Conservation (phyloP, 2,888 invertebrate species). For the Leptopterna dolabrata region DNA sequence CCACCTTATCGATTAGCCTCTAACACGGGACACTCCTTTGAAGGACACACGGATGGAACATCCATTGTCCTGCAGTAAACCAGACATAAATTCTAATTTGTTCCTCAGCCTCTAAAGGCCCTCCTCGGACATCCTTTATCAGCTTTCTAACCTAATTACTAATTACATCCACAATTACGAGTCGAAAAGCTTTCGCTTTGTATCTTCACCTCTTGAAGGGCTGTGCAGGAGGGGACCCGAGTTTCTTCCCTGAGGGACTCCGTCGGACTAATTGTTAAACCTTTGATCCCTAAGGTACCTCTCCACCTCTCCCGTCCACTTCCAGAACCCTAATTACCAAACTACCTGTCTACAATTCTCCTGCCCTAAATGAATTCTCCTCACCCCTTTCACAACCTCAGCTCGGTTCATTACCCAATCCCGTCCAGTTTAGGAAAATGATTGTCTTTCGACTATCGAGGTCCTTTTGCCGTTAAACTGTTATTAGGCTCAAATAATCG, state of each 20-base stretch:
- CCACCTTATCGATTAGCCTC: conserved; percentile 49
- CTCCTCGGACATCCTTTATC: conserved; percentile 56
- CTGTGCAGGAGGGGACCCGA: not conserved
- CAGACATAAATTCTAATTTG: conserved; percentile 55
- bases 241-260: conserved; percentile 41
- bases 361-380: conserved; percentile 46
- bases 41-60: conserved; percentile 46
- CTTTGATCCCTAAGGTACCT: conserved; percentile 47
- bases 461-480: not conserved
- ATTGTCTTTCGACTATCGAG: conserved; percentile 33
- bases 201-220: conserved; percentile 11
- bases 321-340: conserved; percentile 40
- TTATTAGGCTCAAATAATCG: not conserved
- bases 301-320: not conserved
- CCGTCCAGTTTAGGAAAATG: conserved; percentile 18
- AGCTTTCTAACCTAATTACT: conserved; percentile 53
- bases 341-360: conserved; percentile 54
- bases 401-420: conserved; percentile 46
- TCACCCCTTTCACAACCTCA: conserved; percentile 43
- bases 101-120: not conserved
- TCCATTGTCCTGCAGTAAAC: conserved; percentile 49
- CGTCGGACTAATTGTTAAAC: conserved; percentile 49
- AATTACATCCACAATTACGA: conserved; percentile 54
- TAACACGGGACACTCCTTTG: conserved; percentile 44
- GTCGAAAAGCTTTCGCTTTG: conserved; percentile 47